These are phyloP conservation scores for Micropoecilia bifurca DNA, from an alignment of 2,797 vertebrate species.

Conservation along the genomic window DNA sequence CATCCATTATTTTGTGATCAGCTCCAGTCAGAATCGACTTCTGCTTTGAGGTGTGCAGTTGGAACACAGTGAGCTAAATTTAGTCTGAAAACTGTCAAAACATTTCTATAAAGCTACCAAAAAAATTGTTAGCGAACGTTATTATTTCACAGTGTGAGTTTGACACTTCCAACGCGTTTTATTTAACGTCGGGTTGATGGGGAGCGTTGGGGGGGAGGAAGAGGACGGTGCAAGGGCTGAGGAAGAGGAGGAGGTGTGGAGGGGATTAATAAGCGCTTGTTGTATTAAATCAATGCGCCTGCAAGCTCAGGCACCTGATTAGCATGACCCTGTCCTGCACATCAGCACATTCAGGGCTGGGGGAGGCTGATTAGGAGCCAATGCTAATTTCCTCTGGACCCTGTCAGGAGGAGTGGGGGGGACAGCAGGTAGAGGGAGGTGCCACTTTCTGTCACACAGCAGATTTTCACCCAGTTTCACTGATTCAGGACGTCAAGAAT, in stretches of 20 bases:
- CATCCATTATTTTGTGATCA: slow-evolving; percentile 20
- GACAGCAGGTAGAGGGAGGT: background rate
- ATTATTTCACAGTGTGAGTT: slow-evolving; percentile 38
- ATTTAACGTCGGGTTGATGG: slow-evolving; percentile 21
- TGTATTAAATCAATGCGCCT: slow-evolving; percentile 81
- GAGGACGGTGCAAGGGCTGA: slow-evolving; percentile 58
- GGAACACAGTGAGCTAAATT: slow-evolving; percentile 10
- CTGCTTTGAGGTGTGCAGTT: background rate
- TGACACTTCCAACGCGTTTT: background rate
- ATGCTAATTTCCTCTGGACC: slow-evolving; percentile 79
- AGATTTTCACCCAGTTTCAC: background rate
- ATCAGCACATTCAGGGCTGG: slow-evolving; percentile 80
- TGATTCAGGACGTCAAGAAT: background rate
- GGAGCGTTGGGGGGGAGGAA: slow-evolving; percentile 6
- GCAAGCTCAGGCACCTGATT: slow-evolving; percentile 77
- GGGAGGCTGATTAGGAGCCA: slow-evolving; percentile 81
- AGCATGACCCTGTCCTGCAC: slow-evolving; percentile 79
- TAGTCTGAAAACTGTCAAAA: slow-evolving; percentile 22
- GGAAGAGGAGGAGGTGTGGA: slow-evolving; percentile 47
- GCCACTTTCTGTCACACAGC: background rate
- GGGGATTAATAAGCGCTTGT: slow-evolving; percentile 80
- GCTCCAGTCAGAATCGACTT: background rate
- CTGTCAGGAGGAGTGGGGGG: slow-evolving; percentile 66
- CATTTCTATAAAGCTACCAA: slow-evolving; percentile 51
- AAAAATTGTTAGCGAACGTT: slow-evolving; percentile 30